Evolutionary conservation across 2,888 invertebrate species (phyloP).

Genomic region (Cabera pusaria): DNA sequence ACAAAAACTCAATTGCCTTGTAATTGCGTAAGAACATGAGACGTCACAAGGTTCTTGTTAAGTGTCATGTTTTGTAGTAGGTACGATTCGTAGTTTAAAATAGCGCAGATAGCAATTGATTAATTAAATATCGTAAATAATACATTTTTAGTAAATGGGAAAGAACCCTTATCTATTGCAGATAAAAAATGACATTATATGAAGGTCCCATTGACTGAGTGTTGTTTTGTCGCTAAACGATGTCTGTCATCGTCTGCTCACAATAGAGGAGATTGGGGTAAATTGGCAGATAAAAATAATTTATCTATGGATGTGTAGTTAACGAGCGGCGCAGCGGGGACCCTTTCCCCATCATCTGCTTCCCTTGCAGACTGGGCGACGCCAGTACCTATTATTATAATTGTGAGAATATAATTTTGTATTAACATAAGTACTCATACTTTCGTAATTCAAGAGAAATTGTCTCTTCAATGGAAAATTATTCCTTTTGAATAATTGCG

Average conservation of each 20-base stretch:
- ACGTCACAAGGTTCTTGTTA: too few species aligned
- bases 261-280: slow-evolving; percentile 75
- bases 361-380: slow-evolving; percentile 65
- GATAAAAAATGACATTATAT: slow-evolving; percentile 15
- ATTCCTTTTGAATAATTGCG: too few species aligned
- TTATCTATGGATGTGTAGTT: slow-evolving; percentile 69
- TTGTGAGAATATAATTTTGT: slow-evolving; percentile 45
- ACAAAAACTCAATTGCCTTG: slow-evolving; percentile 17
- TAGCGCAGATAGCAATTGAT: too few species aligned
- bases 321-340: slow-evolving; percentile 70
- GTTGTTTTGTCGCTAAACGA: slow-evolving; percentile 50
- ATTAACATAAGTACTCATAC: slow-evolving; percentile 34
- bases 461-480: too few species aligned
- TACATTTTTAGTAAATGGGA: too few species aligned
- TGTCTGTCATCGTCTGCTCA: slow-evolving; percentile 62
- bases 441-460: too few species aligned
- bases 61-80: too few species aligned
- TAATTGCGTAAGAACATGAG: slow-evolving; percentile 12
- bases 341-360: slow-evolving; percentile 52
- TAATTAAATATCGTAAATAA: too few species aligned
- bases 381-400: slow-evolving; percentile 62
- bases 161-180: slow-evolving; percentile 9
- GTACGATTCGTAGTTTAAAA: too few species aligned
- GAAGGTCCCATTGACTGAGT: slow-evolving; percentile 19
- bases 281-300: slow-evolving; percentile 80